Evolutionary conservation across 2,797 vertebrate species (phyloP).

Genomic region (Labroides dimidiatus): DNA sequence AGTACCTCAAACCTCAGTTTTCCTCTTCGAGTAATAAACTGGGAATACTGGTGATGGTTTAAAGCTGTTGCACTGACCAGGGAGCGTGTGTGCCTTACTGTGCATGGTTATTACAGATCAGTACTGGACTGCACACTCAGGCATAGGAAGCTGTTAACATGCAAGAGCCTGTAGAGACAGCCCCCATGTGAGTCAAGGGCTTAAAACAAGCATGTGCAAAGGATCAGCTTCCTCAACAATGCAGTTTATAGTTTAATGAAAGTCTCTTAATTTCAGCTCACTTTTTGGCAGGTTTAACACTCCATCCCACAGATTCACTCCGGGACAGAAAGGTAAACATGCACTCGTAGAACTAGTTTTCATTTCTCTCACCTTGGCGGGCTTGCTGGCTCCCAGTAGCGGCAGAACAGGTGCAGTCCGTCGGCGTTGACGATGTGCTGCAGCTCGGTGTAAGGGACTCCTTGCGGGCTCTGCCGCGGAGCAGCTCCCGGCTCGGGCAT

Average conservation of each 20-base stretch:
- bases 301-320: background rate
- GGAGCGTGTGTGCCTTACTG: background rate
- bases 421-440: constrained; percentile 93
- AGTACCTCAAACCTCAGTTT: background rate
- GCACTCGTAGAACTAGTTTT: background rate
- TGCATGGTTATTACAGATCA: background rate
- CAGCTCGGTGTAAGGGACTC: constrained; percentile 87
- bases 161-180: background rate
- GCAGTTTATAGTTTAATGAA: background rate
- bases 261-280: background rate
- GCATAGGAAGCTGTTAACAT: background rate
- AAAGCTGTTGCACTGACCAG: no score
- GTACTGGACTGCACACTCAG: background rate
- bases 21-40: background rate
- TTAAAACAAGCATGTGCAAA: constrained; percentile 17
- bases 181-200: constrained; percentile 45
- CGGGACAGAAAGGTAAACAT: background rate
- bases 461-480: constrained; percentile 88
- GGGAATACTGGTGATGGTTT: no score
- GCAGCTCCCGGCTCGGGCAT: constrained; percentile 92
- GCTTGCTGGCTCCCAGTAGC: constrained; percentile 90
- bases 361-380: constrained; percentile 88
- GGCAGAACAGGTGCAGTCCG: constrained; percentile 94
- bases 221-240: background rate
- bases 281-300: background rate